Evolutionary conservation across 2,797 vertebrate species (phyloP).

Genomic region (Crenichthys baileyi): DNA sequence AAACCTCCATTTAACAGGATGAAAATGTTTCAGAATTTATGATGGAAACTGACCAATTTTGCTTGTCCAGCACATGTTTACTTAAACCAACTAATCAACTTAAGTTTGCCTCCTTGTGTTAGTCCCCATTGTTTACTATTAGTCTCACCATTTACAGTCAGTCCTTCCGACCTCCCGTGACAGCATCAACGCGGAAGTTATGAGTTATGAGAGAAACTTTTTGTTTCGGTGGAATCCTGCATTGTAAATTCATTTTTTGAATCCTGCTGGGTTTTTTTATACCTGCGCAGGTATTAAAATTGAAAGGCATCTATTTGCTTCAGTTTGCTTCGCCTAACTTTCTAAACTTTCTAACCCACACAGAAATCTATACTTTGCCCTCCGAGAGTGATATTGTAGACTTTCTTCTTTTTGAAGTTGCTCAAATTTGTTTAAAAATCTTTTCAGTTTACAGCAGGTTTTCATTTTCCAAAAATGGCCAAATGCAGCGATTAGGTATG

Average conservation of each 20-base stretch:
- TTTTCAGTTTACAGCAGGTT: neutral
- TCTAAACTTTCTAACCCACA: neutral
- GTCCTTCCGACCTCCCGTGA: neutral
- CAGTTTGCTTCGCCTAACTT: neutral
- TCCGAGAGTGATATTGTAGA: neutral
- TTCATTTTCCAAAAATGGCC: neutral
- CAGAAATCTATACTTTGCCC: neutral
- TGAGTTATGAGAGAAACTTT: neutral
- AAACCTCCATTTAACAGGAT: neutral
- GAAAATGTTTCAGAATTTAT: neutral
- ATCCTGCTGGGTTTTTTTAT: neutral
- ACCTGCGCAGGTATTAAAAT: neutral
- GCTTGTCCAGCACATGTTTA: too few species aligned
- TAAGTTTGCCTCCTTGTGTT: neutral
- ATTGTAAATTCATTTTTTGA: neutral
- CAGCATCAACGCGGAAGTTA: neutral
- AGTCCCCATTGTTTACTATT: neutral
- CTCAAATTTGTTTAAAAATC: neutral
- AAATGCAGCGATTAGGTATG: neutral
- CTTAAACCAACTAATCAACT: too few species aligned
- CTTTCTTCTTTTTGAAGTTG: neutral
- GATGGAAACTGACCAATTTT: neutral
- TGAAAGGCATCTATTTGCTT: neutral
- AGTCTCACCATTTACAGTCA: neutral
- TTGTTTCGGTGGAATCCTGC: neutral